These are phyloP conservation scores for Eristalis tenax DNA, from an alignment of 2,888 invertebrate genomes.

Conservation along the genomic window DNA sequence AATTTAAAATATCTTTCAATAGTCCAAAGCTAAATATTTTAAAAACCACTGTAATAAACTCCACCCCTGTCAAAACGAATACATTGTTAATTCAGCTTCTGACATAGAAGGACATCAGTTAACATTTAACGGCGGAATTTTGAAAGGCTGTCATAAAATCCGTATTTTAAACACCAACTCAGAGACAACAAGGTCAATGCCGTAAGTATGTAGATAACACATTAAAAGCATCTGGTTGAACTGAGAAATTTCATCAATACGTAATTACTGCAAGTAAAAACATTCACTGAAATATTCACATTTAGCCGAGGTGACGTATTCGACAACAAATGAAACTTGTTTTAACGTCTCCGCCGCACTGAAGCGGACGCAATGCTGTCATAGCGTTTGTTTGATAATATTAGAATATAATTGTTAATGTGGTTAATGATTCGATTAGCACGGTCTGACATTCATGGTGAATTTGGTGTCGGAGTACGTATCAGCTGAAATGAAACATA, in stretches of 20 bases:
- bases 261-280: background rate
- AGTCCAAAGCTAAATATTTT: too few species aligned
- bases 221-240: background rate
- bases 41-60: too few species aligned
- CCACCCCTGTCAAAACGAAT: too few species aligned
- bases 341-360: background rate
- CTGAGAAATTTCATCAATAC: background rate
- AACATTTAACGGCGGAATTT: background rate
- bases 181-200: background rate
- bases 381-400: background rate
- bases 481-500: background rate
- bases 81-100: background rate
- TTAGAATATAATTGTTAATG: background rate
- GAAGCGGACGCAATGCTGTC: background rate
- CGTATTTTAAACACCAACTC: background rate
- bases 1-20: too few species aligned
- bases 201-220: background rate
- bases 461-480: background rate
- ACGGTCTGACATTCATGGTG: background rate
- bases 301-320: background rate
- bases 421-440: background rate
- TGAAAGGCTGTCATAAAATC: background rate
- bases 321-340: background rate
- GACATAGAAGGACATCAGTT: background rate
- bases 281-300: background rate